Evolutionary conservation across 1,140 invertebrate species (phyloP).

Genomic region (Aphaenogaster rudis): DNA sequence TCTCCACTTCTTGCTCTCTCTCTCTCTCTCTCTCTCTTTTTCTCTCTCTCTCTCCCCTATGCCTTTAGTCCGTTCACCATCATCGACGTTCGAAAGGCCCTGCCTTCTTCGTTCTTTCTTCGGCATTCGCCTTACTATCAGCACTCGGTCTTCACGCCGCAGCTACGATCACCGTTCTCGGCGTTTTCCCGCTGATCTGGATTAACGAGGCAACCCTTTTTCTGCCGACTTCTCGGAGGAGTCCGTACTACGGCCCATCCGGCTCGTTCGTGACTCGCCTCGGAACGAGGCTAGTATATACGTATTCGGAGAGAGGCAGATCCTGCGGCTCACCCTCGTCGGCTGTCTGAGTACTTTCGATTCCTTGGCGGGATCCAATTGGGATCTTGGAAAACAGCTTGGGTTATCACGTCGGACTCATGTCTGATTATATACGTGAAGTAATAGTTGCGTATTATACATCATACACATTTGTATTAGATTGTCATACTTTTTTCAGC

Average conservation of each 20-base stretch:
- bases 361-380: conserved; percentile 33
- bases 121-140: neutral
- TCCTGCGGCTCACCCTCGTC: conserved; percentile 27
- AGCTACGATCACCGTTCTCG: conserved; percentile 25
- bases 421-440: conserved; percentile 4
- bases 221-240: conserved; percentile 62
- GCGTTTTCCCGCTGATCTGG: conserved; percentile 71
- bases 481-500: neutral
- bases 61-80: conserved; percentile 23
- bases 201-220: conserved; percentile 77
- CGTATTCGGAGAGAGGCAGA: conserved; percentile 32
- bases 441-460: neutral
- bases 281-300: conserved; percentile 64
- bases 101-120: conserved; percentile 31
- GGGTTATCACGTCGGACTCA: neutral
- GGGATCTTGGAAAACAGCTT: conserved; percentile 12
- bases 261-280: conserved; percentile 72
- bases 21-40: neutral
- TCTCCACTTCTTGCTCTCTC: neutral
- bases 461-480: neutral
- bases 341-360: neutral
- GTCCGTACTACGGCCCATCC: conserved; percentile 64
- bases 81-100: conserved; percentile 56
- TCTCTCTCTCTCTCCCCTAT: neutral
- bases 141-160: neutral